phyloP scores from a whole-genome alignment of 2,888 invertebrate genomes.

The Parnassius orleans region DNA sequence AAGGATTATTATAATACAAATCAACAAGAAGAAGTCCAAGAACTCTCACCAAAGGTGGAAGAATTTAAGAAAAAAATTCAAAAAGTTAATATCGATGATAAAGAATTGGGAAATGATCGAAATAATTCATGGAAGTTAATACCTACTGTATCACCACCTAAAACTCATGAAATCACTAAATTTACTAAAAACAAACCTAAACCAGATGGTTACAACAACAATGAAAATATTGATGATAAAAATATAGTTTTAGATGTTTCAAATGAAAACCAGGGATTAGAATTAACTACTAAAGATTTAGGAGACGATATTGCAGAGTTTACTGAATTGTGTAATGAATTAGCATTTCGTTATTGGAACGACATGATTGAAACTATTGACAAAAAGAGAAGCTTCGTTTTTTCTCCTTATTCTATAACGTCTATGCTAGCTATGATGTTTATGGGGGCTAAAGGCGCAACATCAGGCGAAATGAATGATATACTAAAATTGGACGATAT shows the following conservation, averaged over 20 bases:
- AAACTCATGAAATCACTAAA: conserved; percentile 57
- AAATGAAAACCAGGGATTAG: conserved; percentile 84
- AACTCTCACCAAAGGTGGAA: conserved; percentile 60
- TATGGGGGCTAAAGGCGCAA: conserved; percentile 91
- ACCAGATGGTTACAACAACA: conserved; percentile 45
- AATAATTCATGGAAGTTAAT: conserved; percentile 82
- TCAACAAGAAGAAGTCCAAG: conserved; percentile 43
- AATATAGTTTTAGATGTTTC: conserved; percentile 65
- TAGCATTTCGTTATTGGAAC: conserved; percentile 92
- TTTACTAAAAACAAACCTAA: conserved; percentile 64
- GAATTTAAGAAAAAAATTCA: conserved; percentile 75
- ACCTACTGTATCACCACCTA: conserved; percentile 78
- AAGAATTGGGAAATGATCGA: conserved; percentile 60
- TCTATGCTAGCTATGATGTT: conserved; percentile 95
- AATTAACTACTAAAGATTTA: conserved; percentile 86
- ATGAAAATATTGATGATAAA: conserved; percentile 53
- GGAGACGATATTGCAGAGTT: conserved; percentile 89
- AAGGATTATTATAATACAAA: conserved; percentile 25
- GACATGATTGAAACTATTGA: conserved; percentile 86
- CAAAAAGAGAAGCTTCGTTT: conserved; percentile 87
- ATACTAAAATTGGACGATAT: conserved; percentile 91
- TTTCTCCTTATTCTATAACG: conserved; percentile 92
- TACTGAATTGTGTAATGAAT: conserved; percentile 89
- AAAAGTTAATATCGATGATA: conserved; percentile 71
- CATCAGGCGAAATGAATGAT: conserved; percentile 95